These are phyloP conservation scores for Orius insidiosus DNA, from an alignment of 1,140 invertebrate species.

Conservation along the genomic window DNA sequence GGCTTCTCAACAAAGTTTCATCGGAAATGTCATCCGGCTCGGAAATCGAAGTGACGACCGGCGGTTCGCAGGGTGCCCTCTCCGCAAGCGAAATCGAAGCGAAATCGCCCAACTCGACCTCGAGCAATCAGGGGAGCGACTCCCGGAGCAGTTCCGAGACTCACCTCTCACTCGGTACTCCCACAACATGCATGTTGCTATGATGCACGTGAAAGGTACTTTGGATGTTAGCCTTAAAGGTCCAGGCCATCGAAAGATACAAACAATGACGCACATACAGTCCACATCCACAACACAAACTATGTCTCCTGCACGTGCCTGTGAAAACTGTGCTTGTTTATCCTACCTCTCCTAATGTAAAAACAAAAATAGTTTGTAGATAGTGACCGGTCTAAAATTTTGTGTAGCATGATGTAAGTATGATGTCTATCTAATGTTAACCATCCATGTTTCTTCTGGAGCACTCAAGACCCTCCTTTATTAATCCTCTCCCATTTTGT, in stretches of 20 bases:
- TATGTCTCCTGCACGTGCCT: too few relatives aligned
- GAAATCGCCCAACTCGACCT: constrained; percentile 17
- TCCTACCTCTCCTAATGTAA: not conserved
- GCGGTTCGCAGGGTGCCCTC: not conserved
- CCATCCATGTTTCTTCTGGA: too few relatives aligned
- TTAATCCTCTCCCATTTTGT: not conserved
- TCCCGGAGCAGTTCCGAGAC: constrained; percentile 46
- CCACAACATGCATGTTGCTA: constrained; percentile 13
- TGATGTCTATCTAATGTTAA: constrained; percentile 2
- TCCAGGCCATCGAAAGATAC: not conserved
- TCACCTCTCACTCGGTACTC: constrained; percentile 22
- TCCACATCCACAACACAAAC: not conserved
- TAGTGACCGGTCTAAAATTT: not conserved
- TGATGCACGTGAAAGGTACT: not conserved
- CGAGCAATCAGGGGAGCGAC: constrained; percentile 44
- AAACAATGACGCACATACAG: not conserved
- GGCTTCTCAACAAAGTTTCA: constrained; percentile 49
- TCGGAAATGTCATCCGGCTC: constrained; percentile 52
- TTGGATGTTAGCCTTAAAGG: too few relatives aligned
- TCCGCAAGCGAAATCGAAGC: constrained; percentile 2
- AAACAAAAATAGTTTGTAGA: too few relatives aligned
- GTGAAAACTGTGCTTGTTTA: too few relatives aligned
- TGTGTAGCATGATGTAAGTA: not conserved
- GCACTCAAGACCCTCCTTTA: not conserved
- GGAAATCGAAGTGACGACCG: constrained; percentile 30